phyloP scores from a whole-genome alignment of 2,888 invertebrate genomes.

The Sminthurides aquaticus region DNA sequence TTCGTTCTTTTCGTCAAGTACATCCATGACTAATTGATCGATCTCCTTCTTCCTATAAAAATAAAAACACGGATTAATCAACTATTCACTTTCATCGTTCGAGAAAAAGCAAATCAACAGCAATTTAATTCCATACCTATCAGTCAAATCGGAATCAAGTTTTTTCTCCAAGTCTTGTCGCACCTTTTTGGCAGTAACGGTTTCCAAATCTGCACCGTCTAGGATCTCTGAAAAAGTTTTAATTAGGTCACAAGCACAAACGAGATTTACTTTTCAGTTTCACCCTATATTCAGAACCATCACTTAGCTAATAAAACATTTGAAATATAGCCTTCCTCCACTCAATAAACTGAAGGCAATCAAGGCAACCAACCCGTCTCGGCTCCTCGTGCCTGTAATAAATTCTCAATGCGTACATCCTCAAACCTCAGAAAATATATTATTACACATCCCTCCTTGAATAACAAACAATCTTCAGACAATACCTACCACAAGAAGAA shows the following conservation, averaged over 20 bases:
- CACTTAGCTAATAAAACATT: background rate
- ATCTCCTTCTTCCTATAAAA: constrained; percentile 68
- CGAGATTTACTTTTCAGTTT: too few relatives aligned
- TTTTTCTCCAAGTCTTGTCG: constrained; percentile 75
- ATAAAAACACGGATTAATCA: background rate
- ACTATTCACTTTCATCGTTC: background rate
- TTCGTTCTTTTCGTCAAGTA: constrained; percentile 51
- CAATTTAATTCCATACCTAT: constrained; percentile 48
- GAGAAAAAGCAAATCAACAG: background rate
- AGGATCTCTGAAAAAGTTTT: too few relatives aligned
- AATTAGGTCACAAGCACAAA: too few relatives aligned
- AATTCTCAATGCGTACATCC: too few relatives aligned
- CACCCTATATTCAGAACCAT: background rate
- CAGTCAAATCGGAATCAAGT: constrained; percentile 65
- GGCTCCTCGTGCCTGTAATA: too few relatives aligned
- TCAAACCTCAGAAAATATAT: too few relatives aligned
- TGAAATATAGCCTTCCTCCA: too few relatives aligned
- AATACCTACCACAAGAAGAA: too few relatives aligned
- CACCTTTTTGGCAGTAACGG: constrained; percentile 81
- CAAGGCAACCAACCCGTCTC: too few relatives aligned
- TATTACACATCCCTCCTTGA: too few relatives aligned
- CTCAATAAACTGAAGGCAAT: too few relatives aligned
- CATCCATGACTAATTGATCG: constrained; percentile 79
- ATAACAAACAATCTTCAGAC: too few relatives aligned
- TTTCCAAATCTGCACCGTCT: constrained; percentile 74